These are phyloP conservation scores for Gnathonemus longibarbis DNA, from an alignment of 2,113 vertebrate species.

Conservation along the genomic window DNA sequence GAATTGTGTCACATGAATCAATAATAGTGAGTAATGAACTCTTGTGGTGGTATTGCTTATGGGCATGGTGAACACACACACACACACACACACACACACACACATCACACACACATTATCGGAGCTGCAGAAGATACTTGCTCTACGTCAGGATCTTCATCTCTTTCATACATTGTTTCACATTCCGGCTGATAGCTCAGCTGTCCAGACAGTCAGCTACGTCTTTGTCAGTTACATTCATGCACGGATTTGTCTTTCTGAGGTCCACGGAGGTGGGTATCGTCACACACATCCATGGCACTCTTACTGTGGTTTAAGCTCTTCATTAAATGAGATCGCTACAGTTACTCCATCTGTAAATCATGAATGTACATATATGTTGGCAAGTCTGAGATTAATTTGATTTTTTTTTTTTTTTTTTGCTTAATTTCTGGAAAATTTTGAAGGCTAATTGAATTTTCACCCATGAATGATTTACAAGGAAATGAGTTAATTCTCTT, in stretches of 20 bases:
- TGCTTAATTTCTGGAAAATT: neutral
- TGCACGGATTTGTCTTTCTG: neutral
- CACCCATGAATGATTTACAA: neutral
- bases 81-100: neutral
- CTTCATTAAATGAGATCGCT: neutral
- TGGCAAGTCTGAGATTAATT: neutral
- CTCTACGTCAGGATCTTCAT: neutral
- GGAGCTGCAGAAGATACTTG: neutral
- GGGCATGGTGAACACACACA: neutral
- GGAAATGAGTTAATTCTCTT: neutral
- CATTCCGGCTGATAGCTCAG: neutral
- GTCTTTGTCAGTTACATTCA: neutral
- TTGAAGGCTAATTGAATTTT: constrained; percentile 1
- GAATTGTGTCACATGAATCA: neutral
- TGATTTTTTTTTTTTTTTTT: neutral
- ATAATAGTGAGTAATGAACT: neutral
- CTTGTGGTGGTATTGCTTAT: neutral
- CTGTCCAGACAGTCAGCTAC: neutral
- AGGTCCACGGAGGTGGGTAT: neutral
- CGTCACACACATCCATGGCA: neutral
- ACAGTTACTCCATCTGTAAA: neutral
- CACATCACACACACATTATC: neutral
- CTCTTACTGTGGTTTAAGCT: neutral
- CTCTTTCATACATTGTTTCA: neutral
- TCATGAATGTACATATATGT: neutral